Percentiles rank a stretch among this genome's conserved stretches.
Conservation (phyloP, 1,140 invertebrate genomes). For the Cydia strobilella region DNA sequence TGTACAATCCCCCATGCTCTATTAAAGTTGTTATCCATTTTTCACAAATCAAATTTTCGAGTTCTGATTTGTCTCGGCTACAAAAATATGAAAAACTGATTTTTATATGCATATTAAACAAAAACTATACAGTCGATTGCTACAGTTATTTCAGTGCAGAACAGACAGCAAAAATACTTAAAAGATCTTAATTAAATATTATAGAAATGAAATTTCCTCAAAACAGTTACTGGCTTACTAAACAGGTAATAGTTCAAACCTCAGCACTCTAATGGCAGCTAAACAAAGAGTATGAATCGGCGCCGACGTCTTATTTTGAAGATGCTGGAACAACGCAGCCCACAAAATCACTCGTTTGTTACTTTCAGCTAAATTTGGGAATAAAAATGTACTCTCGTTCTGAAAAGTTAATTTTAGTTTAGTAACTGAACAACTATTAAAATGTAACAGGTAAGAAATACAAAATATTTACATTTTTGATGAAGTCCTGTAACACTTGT, state of each 20-base stretch:
- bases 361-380: constrained; percentile 63
- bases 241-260: constrained; percentile 50
- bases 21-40: constrained; percentile 85
- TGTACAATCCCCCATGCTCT: constrained; percentile 82
- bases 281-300: constrained; percentile 66
- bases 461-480: constrained; percentile 52
- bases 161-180: too few relatives aligned
- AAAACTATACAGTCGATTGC: too few relatives aligned
- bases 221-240: neutral
- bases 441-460: too few relatives aligned
- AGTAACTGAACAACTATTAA: neutral
- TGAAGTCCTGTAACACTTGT: constrained; percentile 53
- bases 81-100: constrained; percentile 49
- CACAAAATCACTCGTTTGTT: constrained; percentile 65
- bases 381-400: constrained; percentile 69
- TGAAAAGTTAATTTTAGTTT: constrained; percentile 50
- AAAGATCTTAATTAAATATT: too few relatives aligned
- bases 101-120: too few relatives aligned
- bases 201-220: too few relatives aligned
- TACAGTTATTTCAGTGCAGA: too few relatives aligned
- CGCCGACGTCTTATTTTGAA: constrained; percentile 59
- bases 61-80: constrained; percentile 87
- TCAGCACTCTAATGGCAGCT: constrained; percentile 67
- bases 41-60: constrained; percentile 85
- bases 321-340: constrained; percentile 70